Conservation (phyloP, 2,888 invertebrate genomes). For the Marronus borbonicus region DNA sequence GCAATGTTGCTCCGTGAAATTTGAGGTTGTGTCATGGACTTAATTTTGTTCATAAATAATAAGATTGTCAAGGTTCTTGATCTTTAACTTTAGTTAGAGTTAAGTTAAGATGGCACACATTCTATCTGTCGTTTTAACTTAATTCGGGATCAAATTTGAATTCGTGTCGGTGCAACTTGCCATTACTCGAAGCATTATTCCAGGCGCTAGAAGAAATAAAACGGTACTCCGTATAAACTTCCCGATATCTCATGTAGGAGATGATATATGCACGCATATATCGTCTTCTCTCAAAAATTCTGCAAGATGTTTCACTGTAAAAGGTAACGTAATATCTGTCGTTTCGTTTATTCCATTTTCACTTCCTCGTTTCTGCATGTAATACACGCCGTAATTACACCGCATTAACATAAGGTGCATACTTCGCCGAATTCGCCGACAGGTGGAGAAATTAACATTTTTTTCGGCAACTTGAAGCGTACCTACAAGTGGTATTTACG, state of each 20-base stretch:
- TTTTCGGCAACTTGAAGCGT: neutral
- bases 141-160: too few relatives aligned
- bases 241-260: neutral
- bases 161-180: too few relatives aligned
- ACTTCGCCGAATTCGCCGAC: neutral
- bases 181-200: too few relatives aligned
- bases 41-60: too few relatives aligned
- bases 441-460: constrained; percentile 26
- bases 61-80: too few relatives aligned
- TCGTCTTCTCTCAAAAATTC: neutral
- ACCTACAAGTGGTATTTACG: neutral
- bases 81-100: too few relatives aligned
- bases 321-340: neutral
- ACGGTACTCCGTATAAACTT: too few relatives aligned
- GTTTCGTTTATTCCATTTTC: constrained; percentile 19
- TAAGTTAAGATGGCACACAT: too few relatives aligned
- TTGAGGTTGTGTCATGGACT: too few relatives aligned
- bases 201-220: too few relatives aligned
- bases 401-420: constrained; percentile 22
- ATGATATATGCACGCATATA: neutral
- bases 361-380: constrained; percentile 17
- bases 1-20: too few relatives aligned
- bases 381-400: constrained; percentile 11
- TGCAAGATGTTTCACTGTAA: neutral
- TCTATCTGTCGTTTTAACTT: too few relatives aligned